Evolutionary conservation across 2,113 vertebrate species (phyloP).

Genomic region (Rousettus leschenaultii): DNA sequence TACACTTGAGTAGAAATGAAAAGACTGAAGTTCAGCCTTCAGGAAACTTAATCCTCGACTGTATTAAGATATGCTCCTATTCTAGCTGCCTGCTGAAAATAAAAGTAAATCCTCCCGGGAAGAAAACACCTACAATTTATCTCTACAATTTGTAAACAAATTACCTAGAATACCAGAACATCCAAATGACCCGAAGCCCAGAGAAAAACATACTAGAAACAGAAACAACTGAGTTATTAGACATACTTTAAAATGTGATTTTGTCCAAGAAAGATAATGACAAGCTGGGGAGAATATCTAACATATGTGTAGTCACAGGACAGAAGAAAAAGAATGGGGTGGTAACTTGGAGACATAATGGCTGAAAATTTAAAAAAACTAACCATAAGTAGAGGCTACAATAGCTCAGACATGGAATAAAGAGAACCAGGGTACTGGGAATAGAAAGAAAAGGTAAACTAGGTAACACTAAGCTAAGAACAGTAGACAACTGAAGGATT

Average conservation of each 20-base stretch:
- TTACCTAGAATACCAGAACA: neutral
- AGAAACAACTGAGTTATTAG: neutral
- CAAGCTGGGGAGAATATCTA: neutral
- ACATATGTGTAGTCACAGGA: neutral
- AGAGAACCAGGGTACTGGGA: neutral
- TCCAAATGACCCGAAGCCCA: neutral
- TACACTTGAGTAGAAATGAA: neutral
- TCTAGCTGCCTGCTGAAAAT: neutral
- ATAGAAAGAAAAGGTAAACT: neutral
- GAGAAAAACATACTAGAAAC: slow-evolving; percentile 13
- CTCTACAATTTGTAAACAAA: neutral
- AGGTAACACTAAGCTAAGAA: neutral
- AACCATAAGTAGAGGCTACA: neutral
- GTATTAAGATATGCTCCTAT: neutral
- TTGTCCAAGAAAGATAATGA: neutral
- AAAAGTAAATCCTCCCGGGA: neutral
- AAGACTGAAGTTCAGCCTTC: neutral
- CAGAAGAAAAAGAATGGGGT: neutral
- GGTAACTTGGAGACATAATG: neutral
- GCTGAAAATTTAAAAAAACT: neutral
- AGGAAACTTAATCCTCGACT: neutral
- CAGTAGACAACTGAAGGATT: neutral
- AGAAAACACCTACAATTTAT: neutral
- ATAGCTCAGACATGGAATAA: neutral
- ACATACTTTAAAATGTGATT: neutral